Evolutionary conservation across 2,888 invertebrate species (phyloP).

Genomic region (Dolichomitus sp.): DNA sequence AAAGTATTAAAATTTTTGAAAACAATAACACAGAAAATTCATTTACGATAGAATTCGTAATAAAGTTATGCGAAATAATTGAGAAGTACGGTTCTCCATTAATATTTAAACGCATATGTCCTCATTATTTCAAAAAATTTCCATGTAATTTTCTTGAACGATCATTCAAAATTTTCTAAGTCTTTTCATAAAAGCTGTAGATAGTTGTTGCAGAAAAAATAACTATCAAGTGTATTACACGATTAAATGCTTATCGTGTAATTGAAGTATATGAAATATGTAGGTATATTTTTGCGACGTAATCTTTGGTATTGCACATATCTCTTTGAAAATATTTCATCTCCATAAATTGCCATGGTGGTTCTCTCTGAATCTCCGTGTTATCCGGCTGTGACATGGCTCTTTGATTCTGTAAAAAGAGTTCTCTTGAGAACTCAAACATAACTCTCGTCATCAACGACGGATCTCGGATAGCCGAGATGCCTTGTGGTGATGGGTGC

Average conservation of each 20-base stretch:
- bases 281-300: not conserved
- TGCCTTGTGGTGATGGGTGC: conserved; percentile 82
- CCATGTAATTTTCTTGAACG: too few relatives aligned
- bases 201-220: too few relatives aligned
- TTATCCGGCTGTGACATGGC: conserved; percentile 58
- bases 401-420: conserved; percentile 60
- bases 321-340: not conserved
- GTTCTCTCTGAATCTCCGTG: not conserved
- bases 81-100: too few relatives aligned
- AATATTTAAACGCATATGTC: too few relatives aligned
- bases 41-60: too few relatives aligned
- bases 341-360: not conserved
- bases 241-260: too few relatives aligned
- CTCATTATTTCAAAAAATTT: too few relatives aligned
- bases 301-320: not conserved
- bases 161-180: too few relatives aligned
- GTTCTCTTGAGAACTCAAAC: conserved; percentile 75
- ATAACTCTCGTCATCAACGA: conserved; percentile 85
- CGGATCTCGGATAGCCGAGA: conserved; percentile 82
- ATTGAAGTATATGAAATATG: too few relatives aligned
- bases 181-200: too few relatives aligned
- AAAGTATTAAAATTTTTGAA: not conserved
- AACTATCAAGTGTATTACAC: too few relatives aligned
- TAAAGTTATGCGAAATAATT: too few relatives aligned
- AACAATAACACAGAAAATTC: not conserved